A percentile compares a stretch with the other conserved stretches of the same genome.
phyloP scores from a whole-genome alignment of 35 echinoderm and acorn worm genomes.

The Apostichopus californicus region DNA sequence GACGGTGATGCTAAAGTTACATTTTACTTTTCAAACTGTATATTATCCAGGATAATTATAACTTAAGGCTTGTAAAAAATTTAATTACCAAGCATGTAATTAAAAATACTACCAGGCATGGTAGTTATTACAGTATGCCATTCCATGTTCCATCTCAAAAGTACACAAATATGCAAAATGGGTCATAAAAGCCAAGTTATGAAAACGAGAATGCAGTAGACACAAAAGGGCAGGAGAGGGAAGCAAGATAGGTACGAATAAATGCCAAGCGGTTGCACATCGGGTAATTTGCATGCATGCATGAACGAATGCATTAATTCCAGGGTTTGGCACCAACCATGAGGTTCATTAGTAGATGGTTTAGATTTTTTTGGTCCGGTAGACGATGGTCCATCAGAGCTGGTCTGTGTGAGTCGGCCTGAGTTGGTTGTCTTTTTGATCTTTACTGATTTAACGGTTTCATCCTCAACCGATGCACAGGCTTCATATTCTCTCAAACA shows the following conservation, averaged over 20 bases:
- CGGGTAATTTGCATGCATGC: not conserved
- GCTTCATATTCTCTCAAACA: slow-evolving; percentile 28
- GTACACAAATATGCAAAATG: too few species aligned
- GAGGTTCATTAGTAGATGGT: slow-evolving; percentile 16
- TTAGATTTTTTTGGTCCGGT: slow-evolving; percentile 24
- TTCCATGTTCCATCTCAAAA: too few species aligned
- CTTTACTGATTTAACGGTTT: not conserved
- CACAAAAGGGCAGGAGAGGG: not conserved
- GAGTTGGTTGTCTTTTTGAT: not conserved
- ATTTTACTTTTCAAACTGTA: too few species aligned
- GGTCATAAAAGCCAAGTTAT: too few species aligned
- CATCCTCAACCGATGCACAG: slow-evolving; percentile 17
- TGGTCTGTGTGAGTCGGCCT: slow-evolving; percentile 16
- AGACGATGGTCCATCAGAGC: not conserved
- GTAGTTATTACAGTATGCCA: too few species aligned
- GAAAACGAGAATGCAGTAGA: too few species aligned
- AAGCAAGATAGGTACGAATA: not conserved
- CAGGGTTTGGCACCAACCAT: slow-evolving; percentile 14
- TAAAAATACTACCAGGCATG: too few species aligned
- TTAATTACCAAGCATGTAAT: too few species aligned
- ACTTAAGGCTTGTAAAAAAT: too few species aligned
- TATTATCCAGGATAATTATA: too few species aligned
- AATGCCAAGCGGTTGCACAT: not conserved
- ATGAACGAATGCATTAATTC: not conserved
- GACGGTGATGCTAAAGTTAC: too few species aligned